phyloP scores from a whole-genome alignment of 2,888 invertebrate species.

The Amphiduros pacificus region DNA sequence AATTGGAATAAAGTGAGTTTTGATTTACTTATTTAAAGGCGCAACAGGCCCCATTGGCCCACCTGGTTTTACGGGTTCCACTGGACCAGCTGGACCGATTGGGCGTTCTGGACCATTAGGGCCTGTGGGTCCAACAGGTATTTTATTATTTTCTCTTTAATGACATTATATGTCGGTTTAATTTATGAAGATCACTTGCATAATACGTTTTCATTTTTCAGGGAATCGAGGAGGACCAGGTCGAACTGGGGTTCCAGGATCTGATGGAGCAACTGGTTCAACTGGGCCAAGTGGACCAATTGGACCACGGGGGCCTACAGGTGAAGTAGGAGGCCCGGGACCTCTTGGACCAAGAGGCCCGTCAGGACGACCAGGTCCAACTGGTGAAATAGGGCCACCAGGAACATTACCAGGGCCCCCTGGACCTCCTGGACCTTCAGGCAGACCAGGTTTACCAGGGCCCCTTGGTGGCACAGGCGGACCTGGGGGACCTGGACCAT shows the following conservation, averaged over 20 bases:
- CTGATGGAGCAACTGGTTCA: constrained; percentile 9
- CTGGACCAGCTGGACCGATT: constrained; percentile 12
- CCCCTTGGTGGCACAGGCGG: constrained; percentile 16
- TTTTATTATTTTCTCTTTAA: too few species aligned
- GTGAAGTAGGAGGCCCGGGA: constrained; percentile 2
- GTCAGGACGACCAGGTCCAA: too few species aligned
- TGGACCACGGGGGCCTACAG: constrained; percentile 1
- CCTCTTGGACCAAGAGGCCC: constrained; percentile 7
- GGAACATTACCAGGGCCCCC: constrained; percentile 5
- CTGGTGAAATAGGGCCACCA: constrained; percentile 10
- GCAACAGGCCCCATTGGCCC: constrained; percentile 22
- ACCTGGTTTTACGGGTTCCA: constrained; percentile 6
- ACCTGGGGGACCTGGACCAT: constrained; percentile 2
- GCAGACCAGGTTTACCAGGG: constrained; percentile 14
- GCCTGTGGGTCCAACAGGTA: constrained; percentile 11
- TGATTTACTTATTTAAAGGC: too few species aligned
- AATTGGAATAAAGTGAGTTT: too few species aligned
- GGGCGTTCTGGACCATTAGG: constrained; percentile 21
- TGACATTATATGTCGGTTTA: too few species aligned
- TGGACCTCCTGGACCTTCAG: constrained; percentile 14
- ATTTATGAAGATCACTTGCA: too few species aligned
- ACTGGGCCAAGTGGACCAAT: constrained; percentile 11
- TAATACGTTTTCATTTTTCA: too few species aligned
- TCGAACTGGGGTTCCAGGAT: not conserved
- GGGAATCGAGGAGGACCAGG: not conserved